Evolutionary conservation across 2,113 vertebrate species (phyloP), one percentile per base, ranked within the genome.

Genomic region (Muscicapa adusta): DNA sequence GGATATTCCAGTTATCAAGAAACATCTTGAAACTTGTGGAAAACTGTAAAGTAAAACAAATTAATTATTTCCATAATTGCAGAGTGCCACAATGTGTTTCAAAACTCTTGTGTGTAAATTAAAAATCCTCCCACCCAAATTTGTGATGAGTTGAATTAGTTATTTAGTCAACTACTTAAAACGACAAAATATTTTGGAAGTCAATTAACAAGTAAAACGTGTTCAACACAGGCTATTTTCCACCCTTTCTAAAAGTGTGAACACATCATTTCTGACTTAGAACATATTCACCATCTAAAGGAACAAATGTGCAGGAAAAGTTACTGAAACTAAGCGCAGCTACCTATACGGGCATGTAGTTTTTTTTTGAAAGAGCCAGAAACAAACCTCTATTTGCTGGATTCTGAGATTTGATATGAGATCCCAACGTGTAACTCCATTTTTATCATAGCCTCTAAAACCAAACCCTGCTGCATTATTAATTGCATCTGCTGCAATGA

Each of bases 1-100:
- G 99, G 93, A 99, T 99, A 96, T 99, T 99, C 99, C 99, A 99
- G 78, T 99, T 99, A 97, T 99, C 99, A 54, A 99, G 97, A 98
- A 99, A 99, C 97, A 98, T 98, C 98, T 99, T 99, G 97, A 99
- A 99, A 97, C 99, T 99, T 91, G 99, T 99, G 70, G 99, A 99
- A 96, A 98, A 98, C 99, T 99, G 98, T 65, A 97, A 98, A 84
- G 50, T 16, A 53, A 93, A 93, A 75, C 56, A 73, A 89, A 87
- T 3, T 6, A 72, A 91, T 92, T 91, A 88, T 57, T 93, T 85
- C 62, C 2, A 1, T 60, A 68, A 50, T 22, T 60, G 53, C 45
- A 50, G 66, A 51, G 20, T 22, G 5, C 36, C n/a, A 90, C 42
- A 29, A 60, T 51, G 18, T 28, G 47, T 79, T 68, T 65, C 54